These are phyloP conservation scores for Salvelinus sp. DNA, from an alignment of 2,113 vertebrate genomes.

Conservation along the genomic window DNA sequence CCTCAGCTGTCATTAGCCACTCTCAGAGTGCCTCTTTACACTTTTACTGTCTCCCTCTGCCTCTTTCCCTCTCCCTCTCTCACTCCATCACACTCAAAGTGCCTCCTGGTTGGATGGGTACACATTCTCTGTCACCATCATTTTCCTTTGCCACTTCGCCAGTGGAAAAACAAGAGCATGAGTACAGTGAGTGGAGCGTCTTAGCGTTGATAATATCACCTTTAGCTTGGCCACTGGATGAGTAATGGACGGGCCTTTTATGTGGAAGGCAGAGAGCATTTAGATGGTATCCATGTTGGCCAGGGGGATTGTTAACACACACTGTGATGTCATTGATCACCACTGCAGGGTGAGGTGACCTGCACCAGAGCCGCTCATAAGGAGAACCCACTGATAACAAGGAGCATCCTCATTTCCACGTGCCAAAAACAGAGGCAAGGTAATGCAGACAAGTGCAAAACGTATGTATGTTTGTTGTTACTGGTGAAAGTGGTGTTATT, in stretches of 20 bases:
- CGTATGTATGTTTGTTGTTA: too few relatives aligned
- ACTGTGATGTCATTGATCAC: background rate
- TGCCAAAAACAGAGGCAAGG: background rate
- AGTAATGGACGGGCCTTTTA: background rate
- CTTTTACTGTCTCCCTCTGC: background rate
- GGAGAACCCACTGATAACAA: constrained; percentile 1
- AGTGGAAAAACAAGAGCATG: background rate
- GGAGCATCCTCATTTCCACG: background rate
- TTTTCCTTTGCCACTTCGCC: constrained; percentile 23
- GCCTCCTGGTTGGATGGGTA: constrained; percentile 12
- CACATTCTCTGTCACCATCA: constrained; percentile 17
- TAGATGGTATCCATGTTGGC: background rate
- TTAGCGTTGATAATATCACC: background rate
- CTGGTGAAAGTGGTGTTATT: too few relatives aligned
- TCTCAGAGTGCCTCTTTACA: background rate
- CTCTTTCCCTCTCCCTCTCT: constrained; percentile 4
- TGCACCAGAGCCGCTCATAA: background rate
- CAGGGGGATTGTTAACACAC: too few relatives aligned
- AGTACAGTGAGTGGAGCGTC: background rate
- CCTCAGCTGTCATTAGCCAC: background rate
- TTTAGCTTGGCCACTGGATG: constrained; percentile 5
- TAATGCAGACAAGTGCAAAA: background rate
- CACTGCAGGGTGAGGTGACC: background rate
- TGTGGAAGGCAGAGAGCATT: background rate
- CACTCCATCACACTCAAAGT: background rate